Evolutionary conservation across 2,113 vertebrate genomes (phyloP).

Genomic region (Microtus pennsylvanicus): DNA sequence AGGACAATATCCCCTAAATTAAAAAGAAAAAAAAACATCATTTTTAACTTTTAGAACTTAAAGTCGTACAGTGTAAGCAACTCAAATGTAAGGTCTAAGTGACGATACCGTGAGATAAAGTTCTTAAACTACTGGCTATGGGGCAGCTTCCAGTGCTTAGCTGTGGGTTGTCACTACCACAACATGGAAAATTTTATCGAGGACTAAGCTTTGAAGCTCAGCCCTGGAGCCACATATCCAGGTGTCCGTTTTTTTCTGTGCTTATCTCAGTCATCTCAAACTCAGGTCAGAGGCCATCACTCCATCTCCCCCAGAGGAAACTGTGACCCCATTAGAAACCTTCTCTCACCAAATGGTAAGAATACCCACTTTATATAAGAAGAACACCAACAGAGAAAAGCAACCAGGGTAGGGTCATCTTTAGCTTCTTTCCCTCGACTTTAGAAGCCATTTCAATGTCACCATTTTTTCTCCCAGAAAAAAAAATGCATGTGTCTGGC

Average conservation of each 20-base stretch:
- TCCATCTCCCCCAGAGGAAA: neutral
- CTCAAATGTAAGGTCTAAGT: neutral
- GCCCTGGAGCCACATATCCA: neutral
- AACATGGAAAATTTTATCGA: neutral
- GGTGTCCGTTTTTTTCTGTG: neutral
- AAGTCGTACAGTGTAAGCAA: neutral
- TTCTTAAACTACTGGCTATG: neutral
- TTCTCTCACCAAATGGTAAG: neutral
- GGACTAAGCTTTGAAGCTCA: neutral
- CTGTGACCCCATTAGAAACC: neutral
- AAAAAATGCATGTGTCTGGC: neutral
- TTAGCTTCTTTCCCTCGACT: neutral
- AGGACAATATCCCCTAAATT: constrained; percentile 57
- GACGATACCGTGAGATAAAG: neutral
- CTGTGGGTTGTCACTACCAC: neutral
- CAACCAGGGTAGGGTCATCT: neutral
- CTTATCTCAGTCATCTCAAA: neutral
- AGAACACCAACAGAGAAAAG: neutral
- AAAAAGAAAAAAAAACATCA: neutral
- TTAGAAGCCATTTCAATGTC: neutral
- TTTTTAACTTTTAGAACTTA: constrained; percentile 14
- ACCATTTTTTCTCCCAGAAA: neutral
- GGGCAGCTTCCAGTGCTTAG: neutral
- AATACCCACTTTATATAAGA: neutral
- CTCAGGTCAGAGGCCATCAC: neutral